Evolutionary conservation across 1,140 invertebrate genomes (phyloP).

Genomic region (Caenorhabditis briggsae): DNA sequence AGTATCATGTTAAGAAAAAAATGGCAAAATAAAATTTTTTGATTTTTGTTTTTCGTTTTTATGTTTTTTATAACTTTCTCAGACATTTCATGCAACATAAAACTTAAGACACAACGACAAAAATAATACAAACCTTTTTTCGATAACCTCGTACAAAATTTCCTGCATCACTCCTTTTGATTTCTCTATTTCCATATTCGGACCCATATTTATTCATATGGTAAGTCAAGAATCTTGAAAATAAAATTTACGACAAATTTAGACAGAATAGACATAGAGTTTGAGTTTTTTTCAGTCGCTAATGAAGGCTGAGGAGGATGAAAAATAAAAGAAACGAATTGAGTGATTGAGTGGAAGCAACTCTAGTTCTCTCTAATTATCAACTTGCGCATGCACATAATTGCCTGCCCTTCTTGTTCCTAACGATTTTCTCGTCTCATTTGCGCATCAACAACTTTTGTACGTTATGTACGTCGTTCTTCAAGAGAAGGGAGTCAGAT

Average conservation of each 20-base stretch:
- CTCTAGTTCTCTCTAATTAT: constrained; percentile 52
- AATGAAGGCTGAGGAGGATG: background rate
- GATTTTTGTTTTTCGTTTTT: background rate
- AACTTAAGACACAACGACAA: background rate
- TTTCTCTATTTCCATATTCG: constrained; percentile 54
- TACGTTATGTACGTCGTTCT: constrained; percentile 12
- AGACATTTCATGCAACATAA: background rate
- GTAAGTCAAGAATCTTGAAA: constrained; percentile 47
- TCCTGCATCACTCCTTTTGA: constrained; percentile 57
- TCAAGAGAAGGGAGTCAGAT: background rate
- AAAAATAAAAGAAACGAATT: constrained; percentile 11
- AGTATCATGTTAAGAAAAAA: background rate
- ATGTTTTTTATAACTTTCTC: background rate
- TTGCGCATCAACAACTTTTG: constrained; percentile 54
- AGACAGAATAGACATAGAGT: background rate
- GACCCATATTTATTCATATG: constrained; percentile 51
- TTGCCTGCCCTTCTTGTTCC: constrained; percentile 22
- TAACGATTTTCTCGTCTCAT: constrained; percentile 54
- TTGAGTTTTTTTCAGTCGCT: background rate
- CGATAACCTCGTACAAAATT: constrained; percentile 58
- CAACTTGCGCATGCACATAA: constrained; percentile 51
- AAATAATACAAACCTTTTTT: constrained; percentile 53
- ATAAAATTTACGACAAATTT: background rate
- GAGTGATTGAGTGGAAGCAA: constrained; percentile 17
- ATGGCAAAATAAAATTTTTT: background rate